These are phyloP conservation scores for Eupithecia subumbrata DNA, from an alignment of 2,888 invertebrate genomes.

Conservation along the genomic window DNA sequence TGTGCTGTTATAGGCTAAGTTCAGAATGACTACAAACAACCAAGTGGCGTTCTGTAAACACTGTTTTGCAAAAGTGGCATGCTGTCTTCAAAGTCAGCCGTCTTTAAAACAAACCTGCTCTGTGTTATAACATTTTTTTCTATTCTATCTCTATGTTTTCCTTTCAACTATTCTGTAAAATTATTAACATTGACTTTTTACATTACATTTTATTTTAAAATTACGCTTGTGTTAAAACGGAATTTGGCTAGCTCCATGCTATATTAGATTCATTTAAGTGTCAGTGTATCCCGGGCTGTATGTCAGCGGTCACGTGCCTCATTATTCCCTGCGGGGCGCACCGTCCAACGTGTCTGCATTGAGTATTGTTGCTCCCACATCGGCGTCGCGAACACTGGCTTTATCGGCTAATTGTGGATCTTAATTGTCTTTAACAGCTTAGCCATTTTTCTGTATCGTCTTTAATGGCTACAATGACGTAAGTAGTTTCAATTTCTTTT, in stretches of 20 bases:
- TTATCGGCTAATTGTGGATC: conserved; percentile 27
- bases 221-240: background rate
- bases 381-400: conserved; percentile 29
- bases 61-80: background rate
- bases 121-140: background rate
- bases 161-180: background rate
- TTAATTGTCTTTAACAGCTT: conserved; percentile 20
- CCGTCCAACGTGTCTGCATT: conserved; percentile 27
- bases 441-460: conserved; percentile 8
- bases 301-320: conserved; percentile 38
- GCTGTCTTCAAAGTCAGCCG: background rate
- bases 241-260: background rate
- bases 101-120: background rate
- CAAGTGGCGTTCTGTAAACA: conserved; percentile 2
- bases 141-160: background rate
- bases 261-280: background rate
- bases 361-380: conserved; percentile 36
- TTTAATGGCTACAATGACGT: conserved; percentile 33
- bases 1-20: conserved; percentile 46
- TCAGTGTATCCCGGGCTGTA: conserved; percentile 31
- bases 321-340: conserved; percentile 32
- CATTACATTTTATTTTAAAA: background rate
- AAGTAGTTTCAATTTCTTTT: conserved; percentile 22
- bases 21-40: conserved; percentile 31
- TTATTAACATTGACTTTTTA: background rate